A percentile compares a stretch with the other conserved stretches of the same genome.
These are phyloP conservation scores for Melanostoma mellinum DNA, from an alignment of 2,888 invertebrate genomes.

Conservation along the genomic window DNA sequence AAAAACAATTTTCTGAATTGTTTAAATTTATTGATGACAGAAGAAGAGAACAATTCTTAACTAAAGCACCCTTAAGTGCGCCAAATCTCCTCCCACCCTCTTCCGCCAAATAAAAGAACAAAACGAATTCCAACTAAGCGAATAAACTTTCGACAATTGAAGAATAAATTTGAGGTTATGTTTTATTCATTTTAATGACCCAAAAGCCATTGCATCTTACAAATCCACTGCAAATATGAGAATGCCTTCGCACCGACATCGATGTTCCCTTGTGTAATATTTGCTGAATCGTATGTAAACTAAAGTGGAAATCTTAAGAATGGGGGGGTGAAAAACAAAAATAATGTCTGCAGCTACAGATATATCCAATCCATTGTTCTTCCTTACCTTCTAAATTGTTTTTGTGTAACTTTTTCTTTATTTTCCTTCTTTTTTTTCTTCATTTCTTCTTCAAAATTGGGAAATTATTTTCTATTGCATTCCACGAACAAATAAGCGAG, in stretches of 20 bases:
- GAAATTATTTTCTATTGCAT: slow-evolving; percentile 35
- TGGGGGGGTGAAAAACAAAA: slow-evolving; percentile 30
- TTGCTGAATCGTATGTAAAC: slow-evolving; percentile 71
- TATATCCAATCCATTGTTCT: slow-evolving; percentile 25
- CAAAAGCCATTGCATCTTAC: slow-evolving; percentile 69
- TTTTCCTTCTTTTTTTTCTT: background rate
- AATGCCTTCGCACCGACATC: slow-evolving; percentile 65
- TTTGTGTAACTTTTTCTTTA: slow-evolving; percentile 21
- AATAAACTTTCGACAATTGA: slow-evolving; percentile 71
- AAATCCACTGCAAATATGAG: slow-evolving; percentile 66
- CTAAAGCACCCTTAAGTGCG: slow-evolving; percentile 69
- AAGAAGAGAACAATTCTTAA: slow-evolving; percentile 56
- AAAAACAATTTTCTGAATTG: slow-evolving; percentile 43
- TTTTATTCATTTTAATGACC: slow-evolving; percentile 73
- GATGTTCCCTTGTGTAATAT: slow-evolving; percentile 71
- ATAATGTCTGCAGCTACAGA: slow-evolving; percentile 28
- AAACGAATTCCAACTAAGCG: slow-evolving; percentile 50
- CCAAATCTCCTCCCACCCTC: background rate
- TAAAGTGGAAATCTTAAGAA: slow-evolving; percentile 56
- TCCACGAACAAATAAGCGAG: background rate
- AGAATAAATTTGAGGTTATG: slow-evolving; percentile 69
- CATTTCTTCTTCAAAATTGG: background rate
- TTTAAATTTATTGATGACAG: slow-evolving; percentile 65
- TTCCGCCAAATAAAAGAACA: background rate
- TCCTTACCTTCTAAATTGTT: slow-evolving; percentile 49